Evolutionary conservation across 2,888 invertebrate genomes (phyloP).

Genomic region (Electrophaes corylata): DNA sequence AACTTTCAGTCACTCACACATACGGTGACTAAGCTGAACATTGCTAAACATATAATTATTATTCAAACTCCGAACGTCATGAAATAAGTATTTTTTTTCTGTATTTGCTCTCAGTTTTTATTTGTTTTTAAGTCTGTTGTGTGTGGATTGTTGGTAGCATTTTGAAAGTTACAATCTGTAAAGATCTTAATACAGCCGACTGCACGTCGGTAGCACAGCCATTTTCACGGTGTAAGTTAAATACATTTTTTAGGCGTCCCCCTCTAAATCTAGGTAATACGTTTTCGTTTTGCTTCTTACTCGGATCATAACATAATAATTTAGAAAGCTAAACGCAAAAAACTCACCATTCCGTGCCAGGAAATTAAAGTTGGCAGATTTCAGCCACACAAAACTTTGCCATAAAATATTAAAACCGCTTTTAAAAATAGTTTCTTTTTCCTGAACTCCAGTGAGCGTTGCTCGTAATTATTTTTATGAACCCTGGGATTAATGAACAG

Average conservation of each 20-base stretch:
- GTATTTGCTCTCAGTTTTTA: too few relatives aligned
- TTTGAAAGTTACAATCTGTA: too few relatives aligned
- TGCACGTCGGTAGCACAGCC: too few relatives aligned
- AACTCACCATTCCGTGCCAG: slow-evolving; percentile 45
- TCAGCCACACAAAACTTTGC: slow-evolving; percentile 43
- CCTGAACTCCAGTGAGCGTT: slow-evolving; percentile 8
- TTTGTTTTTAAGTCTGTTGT: too few relatives aligned
- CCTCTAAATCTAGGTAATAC: slow-evolving; percentile 26
- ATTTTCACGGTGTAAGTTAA: slow-evolving; percentile 14
- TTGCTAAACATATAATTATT: too few relatives aligned
- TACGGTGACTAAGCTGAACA: too few relatives aligned
- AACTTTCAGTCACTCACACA: too few relatives aligned
- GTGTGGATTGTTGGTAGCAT: too few relatives aligned
- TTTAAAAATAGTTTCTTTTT: slow-evolving; percentile 23
- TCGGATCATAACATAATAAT: slow-evolving; percentile 33
- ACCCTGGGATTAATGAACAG: neutral
- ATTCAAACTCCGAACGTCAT: too few relatives aligned
- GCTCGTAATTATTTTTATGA: slow-evolving; percentile 17
- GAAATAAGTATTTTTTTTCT: too few relatives aligned
- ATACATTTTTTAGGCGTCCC: slow-evolving; percentile 15
- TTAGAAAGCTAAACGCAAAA: slow-evolving; percentile 36
- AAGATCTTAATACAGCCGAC: neutral
- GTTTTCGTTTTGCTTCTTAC: slow-evolving; percentile 25
- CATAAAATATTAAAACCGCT: slow-evolving; percentile 28
- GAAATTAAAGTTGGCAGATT: slow-evolving; percentile 55